Base-by-base conservation (phyloP, 2,797 vertebrate genomes). In the Intellagama lesueurii region DNA sequence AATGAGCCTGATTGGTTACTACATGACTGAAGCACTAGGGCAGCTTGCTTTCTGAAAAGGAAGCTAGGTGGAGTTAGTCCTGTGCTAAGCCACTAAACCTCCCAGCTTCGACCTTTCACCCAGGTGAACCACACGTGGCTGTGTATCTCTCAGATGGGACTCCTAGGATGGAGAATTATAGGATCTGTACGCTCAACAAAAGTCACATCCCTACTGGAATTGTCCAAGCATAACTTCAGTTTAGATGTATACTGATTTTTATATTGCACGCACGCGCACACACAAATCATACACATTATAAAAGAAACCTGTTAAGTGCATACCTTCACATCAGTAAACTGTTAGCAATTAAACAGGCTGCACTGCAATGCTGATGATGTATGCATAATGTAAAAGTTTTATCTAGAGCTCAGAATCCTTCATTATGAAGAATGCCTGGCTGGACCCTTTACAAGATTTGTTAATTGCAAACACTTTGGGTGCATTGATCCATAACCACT, bases 381-480 rank as follows among this genome's bases (percentile, higher is more conserved):
- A 88, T 83, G 69, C 87, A 26, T 72, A 81, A 66, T 1, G 0
- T 8, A 28, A 32, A 81, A 64, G 84, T 88, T 78, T 86, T 24
- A 16, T 5, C 52, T 49, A 49, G 70, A 69, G 68, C 83, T 91
- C 89, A 3, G 0, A 69, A 49, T 69, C n/a, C 88, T 88, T 69
- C 0, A 64, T 90, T 79, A 85, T 88, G 12, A 84, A 83, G 81
- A 60, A 81, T 85, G 86, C 86, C 83, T 87, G 76, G 91, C 87
- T 92, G 87, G 91, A 82, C 85, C 83, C 90, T 83, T 86, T 69
- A 66, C 86, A 87, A 84, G 86, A 89, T 78, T 22, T 88, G 90
- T 87, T 92, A 85, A 95, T 88, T 93, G 91, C 7, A 28, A 52
- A 52, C 80, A 70, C 92, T 94, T 77, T 26, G 79, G 76, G 77